A percentile compares a stretch with the other conserved stretches of the same genome.
These are phyloP conservation scores for Otolemur garnettii DNA, from an alignment of 2,113 vertebrate species.

Conservation along the genomic window DNA sequence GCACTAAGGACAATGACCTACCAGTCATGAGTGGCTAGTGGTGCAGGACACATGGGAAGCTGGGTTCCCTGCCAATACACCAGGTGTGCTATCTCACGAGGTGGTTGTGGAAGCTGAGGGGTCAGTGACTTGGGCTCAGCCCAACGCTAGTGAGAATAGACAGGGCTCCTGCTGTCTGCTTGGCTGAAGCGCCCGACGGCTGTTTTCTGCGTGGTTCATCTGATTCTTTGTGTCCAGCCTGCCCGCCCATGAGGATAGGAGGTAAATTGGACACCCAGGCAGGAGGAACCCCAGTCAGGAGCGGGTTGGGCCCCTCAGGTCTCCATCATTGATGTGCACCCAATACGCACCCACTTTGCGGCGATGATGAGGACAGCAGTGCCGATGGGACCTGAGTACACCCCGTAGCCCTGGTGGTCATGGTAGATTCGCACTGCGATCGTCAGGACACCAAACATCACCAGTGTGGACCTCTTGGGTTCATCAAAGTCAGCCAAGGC, in stretches of 20 bases:
- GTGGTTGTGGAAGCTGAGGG: neutral
- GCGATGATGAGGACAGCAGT: conserved; percentile 95
- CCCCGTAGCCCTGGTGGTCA: conserved; percentile 95
- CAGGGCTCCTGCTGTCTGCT: rapidly evolving
- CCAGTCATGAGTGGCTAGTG: rapidly evolving
- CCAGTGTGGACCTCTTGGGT: conserved; percentile 93
- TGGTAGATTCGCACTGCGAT: conserved; percentile 95
- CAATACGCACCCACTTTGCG: conserved; percentile 93
- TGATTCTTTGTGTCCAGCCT: neutral
- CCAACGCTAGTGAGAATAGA: neutral
- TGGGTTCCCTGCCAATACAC: rapidly evolving
- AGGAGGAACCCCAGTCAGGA: too few relatives aligned
- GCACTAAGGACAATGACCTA: too few relatives aligned
- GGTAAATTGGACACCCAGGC: neutral
- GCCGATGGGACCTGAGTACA: conserved; percentile 97
- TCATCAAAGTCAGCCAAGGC: conserved; percentile 98
- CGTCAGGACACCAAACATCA: conserved; percentile 96
- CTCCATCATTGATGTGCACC: rapidly evolving
- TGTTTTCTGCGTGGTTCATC: rapidly evolving
- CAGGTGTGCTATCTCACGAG: neutral
- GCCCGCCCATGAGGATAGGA: neutral
- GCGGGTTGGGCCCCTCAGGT: rapidly evolving
- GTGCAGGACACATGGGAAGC: rapidly evolving
- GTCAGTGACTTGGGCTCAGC: rapidly evolving
- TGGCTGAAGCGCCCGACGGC: rapidly evolving